Evolutionary conservation across 2,888 invertebrate genomes (phyloP).

Genomic region (Nomada lathburiana): DNA sequence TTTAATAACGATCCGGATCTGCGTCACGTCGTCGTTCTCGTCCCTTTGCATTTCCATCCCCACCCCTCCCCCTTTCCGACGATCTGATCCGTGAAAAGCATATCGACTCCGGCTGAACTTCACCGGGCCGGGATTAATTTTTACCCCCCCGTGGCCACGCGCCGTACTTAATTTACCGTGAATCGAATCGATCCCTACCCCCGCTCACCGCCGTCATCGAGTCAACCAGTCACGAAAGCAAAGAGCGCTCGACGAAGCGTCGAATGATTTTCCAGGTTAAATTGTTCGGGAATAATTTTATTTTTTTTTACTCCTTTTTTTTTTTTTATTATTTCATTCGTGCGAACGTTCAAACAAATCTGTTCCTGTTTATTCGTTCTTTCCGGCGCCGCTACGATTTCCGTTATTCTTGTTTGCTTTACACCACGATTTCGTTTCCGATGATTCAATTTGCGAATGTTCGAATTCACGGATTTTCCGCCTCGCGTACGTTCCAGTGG

Average conservation of each 20-base stretch:
- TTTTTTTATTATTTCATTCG: neutral
- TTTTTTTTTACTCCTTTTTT: neutral
- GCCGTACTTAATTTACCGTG: conserved; percentile 65
- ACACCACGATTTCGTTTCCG: no score
- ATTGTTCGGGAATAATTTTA: conserved; percentile 21
- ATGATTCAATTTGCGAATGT: no score
- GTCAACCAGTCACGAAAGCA: conserved; percentile 24
- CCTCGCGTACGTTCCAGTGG: no score
- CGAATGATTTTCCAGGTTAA: conserved; percentile 4
- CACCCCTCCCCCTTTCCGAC: conserved; percentile 32
- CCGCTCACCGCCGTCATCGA: neutral
- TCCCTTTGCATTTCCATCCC: neutral
- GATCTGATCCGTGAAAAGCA: conserved; percentile 65
- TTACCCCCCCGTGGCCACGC: conserved; percentile 39
- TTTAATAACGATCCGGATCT: conserved; percentile 73
- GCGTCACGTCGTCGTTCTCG: conserved; percentile 57
- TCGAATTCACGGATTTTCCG: no score
- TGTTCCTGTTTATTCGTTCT: no score
- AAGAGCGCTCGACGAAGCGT: neutral
- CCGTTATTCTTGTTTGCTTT: no score
- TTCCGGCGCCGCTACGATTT: no score
- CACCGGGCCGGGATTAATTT: conserved; percentile 63
- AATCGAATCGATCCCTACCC: conserved; percentile 26
- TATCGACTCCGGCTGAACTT: conserved; percentile 66
- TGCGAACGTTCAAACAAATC: no score